phyloP scores from a whole-genome alignment of 2,888 invertebrate genomes.

The Malacosoma neustria region DNA sequence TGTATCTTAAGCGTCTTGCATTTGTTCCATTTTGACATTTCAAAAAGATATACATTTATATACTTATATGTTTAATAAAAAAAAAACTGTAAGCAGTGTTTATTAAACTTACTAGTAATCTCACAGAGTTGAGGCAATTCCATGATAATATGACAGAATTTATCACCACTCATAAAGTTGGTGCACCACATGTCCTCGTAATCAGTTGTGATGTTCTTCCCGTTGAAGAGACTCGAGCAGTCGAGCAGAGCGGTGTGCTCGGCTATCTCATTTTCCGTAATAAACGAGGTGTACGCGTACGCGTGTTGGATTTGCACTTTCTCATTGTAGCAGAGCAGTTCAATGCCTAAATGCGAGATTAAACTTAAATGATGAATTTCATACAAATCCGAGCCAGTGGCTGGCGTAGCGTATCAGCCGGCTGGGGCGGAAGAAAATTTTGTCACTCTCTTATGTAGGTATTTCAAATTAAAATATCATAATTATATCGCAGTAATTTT shows the following conservation, averaged over 20 bases:
- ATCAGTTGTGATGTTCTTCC: constrained; percentile 79
- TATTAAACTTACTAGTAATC: constrained; percentile 50
- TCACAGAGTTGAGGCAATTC: constrained; percentile 45
- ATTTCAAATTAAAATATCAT: no score
- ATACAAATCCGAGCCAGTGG: no score
- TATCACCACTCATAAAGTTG: constrained; percentile 39
- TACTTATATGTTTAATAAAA: not conserved
- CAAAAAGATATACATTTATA: no score
- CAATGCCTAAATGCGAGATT: constrained; percentile 69
- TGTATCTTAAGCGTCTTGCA: no score
- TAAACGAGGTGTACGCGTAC: constrained; percentile 42
- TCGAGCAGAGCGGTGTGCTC: constrained; percentile 33
- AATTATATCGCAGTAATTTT: no score
- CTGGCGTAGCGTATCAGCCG: no score
- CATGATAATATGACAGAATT: constrained; percentile 53
- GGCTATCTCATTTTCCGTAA: constrained; percentile 30
- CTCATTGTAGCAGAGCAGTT: constrained; percentile 47
- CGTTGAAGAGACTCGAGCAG: constrained; percentile 77
- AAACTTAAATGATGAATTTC: no score
- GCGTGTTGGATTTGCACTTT: constrained; percentile 38
- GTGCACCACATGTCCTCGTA: constrained; percentile 80
- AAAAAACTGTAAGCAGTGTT: not conserved
- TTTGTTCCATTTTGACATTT: no score
- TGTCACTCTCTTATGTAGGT: no score
- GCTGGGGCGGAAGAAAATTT: no score